Evolutionary conservation across 2,888 invertebrate genomes (phyloP).

Genomic region (Thalpophila matura): DNA sequence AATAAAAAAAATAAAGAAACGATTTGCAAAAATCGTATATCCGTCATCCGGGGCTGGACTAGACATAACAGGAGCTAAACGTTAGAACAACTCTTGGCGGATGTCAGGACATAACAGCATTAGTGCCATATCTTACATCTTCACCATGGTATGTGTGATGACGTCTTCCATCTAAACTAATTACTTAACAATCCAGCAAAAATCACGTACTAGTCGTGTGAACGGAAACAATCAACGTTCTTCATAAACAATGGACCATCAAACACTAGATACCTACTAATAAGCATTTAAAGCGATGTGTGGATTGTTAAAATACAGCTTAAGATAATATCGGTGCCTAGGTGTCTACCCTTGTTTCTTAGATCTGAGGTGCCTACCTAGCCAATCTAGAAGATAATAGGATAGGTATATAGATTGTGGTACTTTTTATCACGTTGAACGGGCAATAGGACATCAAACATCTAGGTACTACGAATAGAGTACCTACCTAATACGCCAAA

Average conservation of each 20-base stretch:
- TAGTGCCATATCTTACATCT: background rate
- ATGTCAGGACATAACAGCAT: background rate
- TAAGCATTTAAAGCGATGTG: background rate
- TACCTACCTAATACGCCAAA: no score
- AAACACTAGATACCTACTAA: background rate
- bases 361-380: no score
- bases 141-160: background rate
- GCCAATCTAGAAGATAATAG: slow-evolving; percentile 6
- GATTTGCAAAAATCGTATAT: no score
- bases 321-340: slow-evolving; percentile 9
- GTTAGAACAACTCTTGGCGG: no score
- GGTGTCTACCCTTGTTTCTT: no score
- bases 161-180: slow-evolving; percentile 2
- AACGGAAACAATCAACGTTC: slow-evolving; percentile 37
- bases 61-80: no score
- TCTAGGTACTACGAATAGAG: no score
- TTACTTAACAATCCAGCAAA: slow-evolving; percentile 23
- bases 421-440: no score
- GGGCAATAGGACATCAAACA: no score
- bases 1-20: no score
- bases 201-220: slow-evolving; percentile 28
- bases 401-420: no score
- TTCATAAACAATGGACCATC: slow-evolving; percentile 40
- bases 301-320: slow-evolving; percentile 24
- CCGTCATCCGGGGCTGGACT: no score